Evolutionary conservation across 2,888 invertebrate genomes (phyloP), one percentile per base, ranked within the genome.

Genomic region (Ephialtes manifestator): DNA sequence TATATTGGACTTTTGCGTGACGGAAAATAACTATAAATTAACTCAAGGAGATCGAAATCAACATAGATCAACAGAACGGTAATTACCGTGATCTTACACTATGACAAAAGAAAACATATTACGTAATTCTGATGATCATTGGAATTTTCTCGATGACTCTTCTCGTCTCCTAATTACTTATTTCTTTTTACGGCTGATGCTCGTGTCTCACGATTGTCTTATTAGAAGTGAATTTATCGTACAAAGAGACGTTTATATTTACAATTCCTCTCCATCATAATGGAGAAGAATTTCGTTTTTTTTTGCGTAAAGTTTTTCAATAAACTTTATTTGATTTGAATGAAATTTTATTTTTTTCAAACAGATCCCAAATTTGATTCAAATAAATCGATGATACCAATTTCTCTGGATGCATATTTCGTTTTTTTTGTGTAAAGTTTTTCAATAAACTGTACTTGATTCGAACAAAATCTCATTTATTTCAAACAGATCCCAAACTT

Each of bases 11-110:
- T 48, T 24, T 18, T 20, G 28, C 18, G 28, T 28, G 53, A 53
- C n/a, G n/a, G n/a, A n/a, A 51, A 15, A 35, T 18, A 35, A 18
- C n/a, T 1, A n/a, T 28, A 8, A 39, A n/a, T 31, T 39, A 3
- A 39, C 20, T 55, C 71, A 71, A 55, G 53, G 71, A n/a, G 35
- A 70, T 51, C 53, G 53, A 18, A 35, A 20, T 53, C 18, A 31
- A 13, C 20, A 53, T 20, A 8, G 10, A 63, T 60, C 60, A 31
- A 5, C 60, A 13, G 35, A 15, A 2, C 55, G 24, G 35, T 63
- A 35, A n/a, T 35, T n/a, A 63, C 60, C 11, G n/a, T 18, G 60
- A 35, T 3, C 11, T 28, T 24, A 10, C 11, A 24, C 10, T 24
- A 28, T 55, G 31, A 35, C 60, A 63, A 35, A 63, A 63, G 60